Evolutionary conservation across 2,888 invertebrate species (phyloP).

Genomic region (Tetragnatha montana): DNA sequence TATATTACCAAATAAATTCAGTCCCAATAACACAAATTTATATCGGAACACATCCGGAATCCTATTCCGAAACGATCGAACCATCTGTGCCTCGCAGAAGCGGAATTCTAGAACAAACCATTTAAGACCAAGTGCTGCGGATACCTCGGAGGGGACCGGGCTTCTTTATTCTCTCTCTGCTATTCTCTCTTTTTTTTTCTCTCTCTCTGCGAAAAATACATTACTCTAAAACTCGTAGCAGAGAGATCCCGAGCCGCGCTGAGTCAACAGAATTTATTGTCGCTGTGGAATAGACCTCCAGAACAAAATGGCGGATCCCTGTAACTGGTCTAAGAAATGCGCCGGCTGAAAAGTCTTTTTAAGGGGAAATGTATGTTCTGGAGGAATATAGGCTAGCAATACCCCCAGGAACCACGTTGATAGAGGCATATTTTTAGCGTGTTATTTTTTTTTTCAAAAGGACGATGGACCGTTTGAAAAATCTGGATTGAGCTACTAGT

Average conservation of each 20-base stretch:
- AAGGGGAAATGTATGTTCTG: constrained; percentile 17
- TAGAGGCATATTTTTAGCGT: constrained; percentile 11
- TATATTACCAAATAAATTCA: constrained; percentile 7
- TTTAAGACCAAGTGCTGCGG: constrained; percentile 37
- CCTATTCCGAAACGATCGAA: constrained; percentile 20
- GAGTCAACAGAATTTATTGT: constrained; percentile 60
- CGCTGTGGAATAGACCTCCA: constrained; percentile 17
- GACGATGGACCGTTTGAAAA: background rate
- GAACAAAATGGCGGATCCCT: constrained; percentile 22
- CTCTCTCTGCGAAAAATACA: constrained; percentile 35
- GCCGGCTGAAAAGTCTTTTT: constrained; percentile 15
- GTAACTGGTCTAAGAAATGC: background rate
- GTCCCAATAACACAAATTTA: constrained; percentile 36
- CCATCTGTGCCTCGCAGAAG: constrained; percentile 15
- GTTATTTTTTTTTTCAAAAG: background rate
- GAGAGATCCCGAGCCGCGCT: constrained; percentile 44
- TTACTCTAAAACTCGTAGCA: constrained; percentile 54
- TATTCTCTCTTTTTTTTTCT: background rate
- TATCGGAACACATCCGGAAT: background rate
- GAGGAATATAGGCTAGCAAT: constrained; percentile 17
- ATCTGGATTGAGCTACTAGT: background rate
- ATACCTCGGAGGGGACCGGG: constrained; percentile 15
- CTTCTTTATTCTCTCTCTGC: constrained; percentile 1
- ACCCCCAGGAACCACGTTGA: background rate
- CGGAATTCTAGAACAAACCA: constrained; percentile 35